Evolutionary conservation across 2,888 invertebrate genomes (phyloP).

Genomic region (Scaptomyza flava): DNA sequence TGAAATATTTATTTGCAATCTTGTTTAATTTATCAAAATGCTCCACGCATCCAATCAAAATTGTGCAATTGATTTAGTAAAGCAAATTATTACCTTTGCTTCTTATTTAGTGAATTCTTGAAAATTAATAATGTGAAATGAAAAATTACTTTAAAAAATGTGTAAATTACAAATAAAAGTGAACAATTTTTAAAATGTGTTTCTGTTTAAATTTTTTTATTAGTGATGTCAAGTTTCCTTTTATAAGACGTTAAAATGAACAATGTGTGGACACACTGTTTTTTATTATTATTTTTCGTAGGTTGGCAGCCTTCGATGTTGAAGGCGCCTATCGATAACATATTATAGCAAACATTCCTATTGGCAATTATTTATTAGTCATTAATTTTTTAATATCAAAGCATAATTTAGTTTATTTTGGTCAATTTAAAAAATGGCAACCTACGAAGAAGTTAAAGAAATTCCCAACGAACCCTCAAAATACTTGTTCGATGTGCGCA

Average conservation of each 20-base stretch:
- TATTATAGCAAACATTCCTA: background rate
- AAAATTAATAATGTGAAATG: conserved; percentile 60
- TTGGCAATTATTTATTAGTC: conserved; percentile 23
- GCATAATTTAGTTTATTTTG: background rate
- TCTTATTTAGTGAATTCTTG: conserved; percentile 74
- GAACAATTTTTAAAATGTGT: conserved; percentile 35
- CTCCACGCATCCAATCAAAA: conserved; percentile 45
- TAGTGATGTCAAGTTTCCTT: background rate
- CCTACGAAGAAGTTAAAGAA: conserved; percentile 85
- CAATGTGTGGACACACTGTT: conserved; percentile 7
- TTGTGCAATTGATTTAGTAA: conserved; percentile 68
- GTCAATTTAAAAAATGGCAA: conserved; percentile 70
- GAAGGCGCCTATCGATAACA: conserved; percentile 16
- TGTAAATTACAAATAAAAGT: conserved; percentile 66
- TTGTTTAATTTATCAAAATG: conserved; percentile 53
- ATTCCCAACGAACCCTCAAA: conserved; percentile 85
- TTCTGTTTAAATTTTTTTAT: background rate
- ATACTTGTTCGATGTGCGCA: conserved; percentile 91
- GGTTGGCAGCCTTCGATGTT: conserved; percentile 1
- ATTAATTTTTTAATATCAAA: background rate
- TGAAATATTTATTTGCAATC: conserved; percentile 65
- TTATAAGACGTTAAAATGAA: background rate
- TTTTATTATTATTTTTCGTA: too few relatives aligned
- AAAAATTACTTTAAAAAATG: conserved; percentile 59
- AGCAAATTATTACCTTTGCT: conserved; percentile 62